Evolutionary conservation across 2,113 vertebrate genomes (phyloP).

Genomic region (Neogobius melanostomus): DNA sequence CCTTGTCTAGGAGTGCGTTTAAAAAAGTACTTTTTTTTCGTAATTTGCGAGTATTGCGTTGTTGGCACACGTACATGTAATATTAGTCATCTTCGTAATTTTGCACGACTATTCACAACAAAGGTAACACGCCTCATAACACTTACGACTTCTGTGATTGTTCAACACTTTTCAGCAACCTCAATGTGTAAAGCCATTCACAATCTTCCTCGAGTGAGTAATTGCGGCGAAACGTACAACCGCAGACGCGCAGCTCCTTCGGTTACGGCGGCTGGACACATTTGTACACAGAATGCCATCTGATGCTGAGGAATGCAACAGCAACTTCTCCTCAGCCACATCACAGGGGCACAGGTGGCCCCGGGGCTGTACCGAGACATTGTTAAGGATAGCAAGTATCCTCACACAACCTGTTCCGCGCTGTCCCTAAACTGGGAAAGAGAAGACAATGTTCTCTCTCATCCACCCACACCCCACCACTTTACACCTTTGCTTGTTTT

Average conservation of each 20-base stretch:
- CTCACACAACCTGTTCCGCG: slow-evolving; percentile 69
- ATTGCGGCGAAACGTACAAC: slow-evolving; percentile 23
- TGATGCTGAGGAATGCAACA: slow-evolving; percentile 44
- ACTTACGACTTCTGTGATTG: neutral
- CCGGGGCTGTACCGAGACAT: slow-evolving; percentile 53
- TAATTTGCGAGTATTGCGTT: too few relatives aligned
- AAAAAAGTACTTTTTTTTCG: too few relatives aligned
- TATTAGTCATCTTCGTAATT: too few relatives aligned
- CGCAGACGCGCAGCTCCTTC: slow-evolving; percentile 19
- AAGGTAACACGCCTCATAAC: neutral
- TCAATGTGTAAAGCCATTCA: slow-evolving; percentile 4
- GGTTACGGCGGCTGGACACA: slow-evolving; percentile 15
- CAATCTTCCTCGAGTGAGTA: slow-evolving; percentile 12
- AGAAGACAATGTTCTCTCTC: slow-evolving; percentile 73
- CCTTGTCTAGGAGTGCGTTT: too few relatives aligned
- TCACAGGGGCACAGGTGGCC: slow-evolving; percentile 51
- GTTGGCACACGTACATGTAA: too few relatives aligned
- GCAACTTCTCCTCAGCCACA: slow-evolving; percentile 40
- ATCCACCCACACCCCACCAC: slow-evolving; percentile 68
- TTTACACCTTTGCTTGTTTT: slow-evolving; percentile 66
- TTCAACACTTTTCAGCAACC: neutral
- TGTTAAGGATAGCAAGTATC: slow-evolving; percentile 66
- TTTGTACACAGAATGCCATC: slow-evolving; percentile 33
- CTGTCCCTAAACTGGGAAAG: slow-evolving; percentile 60
- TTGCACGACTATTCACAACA: neutral